phyloP scores from a whole-genome alignment of 1,140 invertebrate genomes.

The Hypsibius dujardini region DNA sequence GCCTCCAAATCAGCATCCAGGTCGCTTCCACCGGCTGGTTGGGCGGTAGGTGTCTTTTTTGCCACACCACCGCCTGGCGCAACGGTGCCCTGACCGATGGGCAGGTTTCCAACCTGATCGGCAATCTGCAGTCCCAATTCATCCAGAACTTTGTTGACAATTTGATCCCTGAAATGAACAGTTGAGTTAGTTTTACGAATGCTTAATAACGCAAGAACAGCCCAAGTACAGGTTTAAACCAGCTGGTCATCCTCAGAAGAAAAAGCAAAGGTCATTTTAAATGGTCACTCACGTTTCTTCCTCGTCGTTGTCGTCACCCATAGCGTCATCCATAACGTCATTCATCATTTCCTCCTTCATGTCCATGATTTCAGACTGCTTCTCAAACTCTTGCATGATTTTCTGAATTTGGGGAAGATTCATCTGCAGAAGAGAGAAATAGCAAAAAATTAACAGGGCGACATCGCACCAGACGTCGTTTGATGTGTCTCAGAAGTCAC shows the following conservation, averaged over 20 bases:
- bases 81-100: slow-evolving; percentile 48
- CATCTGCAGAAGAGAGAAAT: slow-evolving; percentile 42
- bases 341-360: slow-evolving; percentile 99
- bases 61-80: slow-evolving; percentile 32
- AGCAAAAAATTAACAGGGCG: no score
- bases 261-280: slow-evolving; percentile 6
- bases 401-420: slow-evolving; percentile 98
- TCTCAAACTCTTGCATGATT: slow-evolving; percentile 97
- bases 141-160: slow-evolving; percentile 71
- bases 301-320: slow-evolving; percentile 94
- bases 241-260: slow-evolving; percentile 11
- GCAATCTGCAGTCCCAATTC: slow-evolving; percentile 85
- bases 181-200: slow-evolving; percentile 55
- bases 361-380: slow-evolving; percentile 99
- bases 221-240: slow-evolving; percentile 3
- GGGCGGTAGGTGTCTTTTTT: slow-evolving; percentile 39
- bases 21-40: slow-evolving; percentile 38
- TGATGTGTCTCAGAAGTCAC: no score
- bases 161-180: slow-evolving; percentile 30
- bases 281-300: slow-evolving; percentile 61
- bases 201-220: slow-evolving; percentile 26
- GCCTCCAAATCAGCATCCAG: slow-evolving; percentile 88
- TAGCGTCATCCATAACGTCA: slow-evolving; percentile 97
- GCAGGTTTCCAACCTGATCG: slow-evolving; percentile 66
- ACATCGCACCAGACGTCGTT: no score